Percentiles rank a stretch among this genome's conserved stretches.
These are phyloP conservation scores for Hedya salicella DNA, from an alignment of 2,888 invertebrate species.

Conservation along the genomic window DNA sequence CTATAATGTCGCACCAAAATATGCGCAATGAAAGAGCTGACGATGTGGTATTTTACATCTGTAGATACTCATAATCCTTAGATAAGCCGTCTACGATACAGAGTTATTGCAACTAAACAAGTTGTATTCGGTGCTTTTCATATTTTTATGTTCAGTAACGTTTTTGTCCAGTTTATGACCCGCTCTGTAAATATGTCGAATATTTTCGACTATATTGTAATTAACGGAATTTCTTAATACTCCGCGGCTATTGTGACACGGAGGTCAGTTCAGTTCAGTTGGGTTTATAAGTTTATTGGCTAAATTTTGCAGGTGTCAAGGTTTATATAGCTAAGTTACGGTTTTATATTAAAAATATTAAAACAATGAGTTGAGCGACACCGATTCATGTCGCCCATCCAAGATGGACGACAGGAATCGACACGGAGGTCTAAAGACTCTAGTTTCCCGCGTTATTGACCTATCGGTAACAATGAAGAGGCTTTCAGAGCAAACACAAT, in stretches of 20 bases:
- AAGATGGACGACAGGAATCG: too few relatives aligned
- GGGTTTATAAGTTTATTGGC: too few relatives aligned
- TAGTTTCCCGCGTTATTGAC: conserved; percentile 34
- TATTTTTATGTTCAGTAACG: conserved; percentile 48
- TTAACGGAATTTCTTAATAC: conserved; percentile 1
- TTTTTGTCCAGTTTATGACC: conserved; percentile 46
- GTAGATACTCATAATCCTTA: conserved; percentile 49
- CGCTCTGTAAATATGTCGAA: conserved; percentile 42
- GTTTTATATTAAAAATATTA: too few relatives aligned
- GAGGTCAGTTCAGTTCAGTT: too few relatives aligned
- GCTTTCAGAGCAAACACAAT: conserved; percentile 45
- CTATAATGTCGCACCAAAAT: conserved; percentile 60
- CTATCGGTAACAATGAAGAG: conserved; percentile 35
- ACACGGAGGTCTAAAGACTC: conserved; percentile 1
- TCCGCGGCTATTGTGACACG: conserved; percentile 17
- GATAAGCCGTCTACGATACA: conserved; percentile 23
- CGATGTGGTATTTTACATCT: conserved; percentile 62
- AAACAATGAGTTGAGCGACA: too few relatives aligned
- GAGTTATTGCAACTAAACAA: conserved; percentile 18
- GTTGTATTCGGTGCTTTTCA: conserved; percentile 14
- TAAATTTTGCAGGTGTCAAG: too few relatives aligned
- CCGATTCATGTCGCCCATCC: too few relatives aligned
- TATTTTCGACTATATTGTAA: not conserved
- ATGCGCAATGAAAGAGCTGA: conserved; percentile 66
- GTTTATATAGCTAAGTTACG: too few relatives aligned